A percentile compares a stretch with the other conserved stretches of the same genome.
Evolutionary conservation across 2,888 invertebrate species (phyloP).

Genomic region (Deilephila porcellus): DNA sequence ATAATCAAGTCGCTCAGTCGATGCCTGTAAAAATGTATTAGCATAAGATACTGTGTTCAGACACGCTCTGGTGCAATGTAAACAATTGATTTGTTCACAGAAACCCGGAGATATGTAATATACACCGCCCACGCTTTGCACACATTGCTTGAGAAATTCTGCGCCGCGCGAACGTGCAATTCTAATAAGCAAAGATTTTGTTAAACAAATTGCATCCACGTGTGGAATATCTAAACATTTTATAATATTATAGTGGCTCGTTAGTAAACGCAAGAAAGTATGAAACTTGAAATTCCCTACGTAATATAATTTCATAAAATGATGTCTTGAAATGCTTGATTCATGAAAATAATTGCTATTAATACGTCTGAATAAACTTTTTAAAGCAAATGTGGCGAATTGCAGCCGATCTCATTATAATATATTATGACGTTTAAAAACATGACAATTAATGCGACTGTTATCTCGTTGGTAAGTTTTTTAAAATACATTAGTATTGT

Average conservation of each 20-base stretch:
- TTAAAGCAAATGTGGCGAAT: too few relatives aligned
- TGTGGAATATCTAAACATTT: not conserved
- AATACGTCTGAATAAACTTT: too few relatives aligned
- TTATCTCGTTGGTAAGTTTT: too few relatives aligned
- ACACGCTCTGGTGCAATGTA: constrained; percentile 18
- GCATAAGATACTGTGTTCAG: not conserved
- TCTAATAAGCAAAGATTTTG: not conserved
- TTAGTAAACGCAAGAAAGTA: not conserved
- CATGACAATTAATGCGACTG: too few relatives aligned
- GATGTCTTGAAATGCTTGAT: too few relatives aligned
- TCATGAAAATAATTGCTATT: too few relatives aligned
- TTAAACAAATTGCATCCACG: not conserved
- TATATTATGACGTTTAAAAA: too few relatives aligned
- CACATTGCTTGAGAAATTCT: constrained; percentile 1
- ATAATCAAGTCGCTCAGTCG: not conserved
- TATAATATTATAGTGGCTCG: not conserved
- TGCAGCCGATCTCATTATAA: too few relatives aligned
- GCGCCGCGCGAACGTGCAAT: not conserved
- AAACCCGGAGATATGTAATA: not conserved
- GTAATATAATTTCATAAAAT: too few relatives aligned
- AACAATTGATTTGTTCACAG: constrained; percentile 22
- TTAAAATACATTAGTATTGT: too few relatives aligned
- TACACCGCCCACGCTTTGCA: constrained; percentile 4
- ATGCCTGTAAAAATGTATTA: constrained; percentile 16
- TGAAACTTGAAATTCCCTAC: too few relatives aligned